These are phyloP conservation scores for Pseudococcus jackbeardsleyi DNA, from an alignment of 2,888 invertebrate genomes.

Conservation along the genomic window DNA sequence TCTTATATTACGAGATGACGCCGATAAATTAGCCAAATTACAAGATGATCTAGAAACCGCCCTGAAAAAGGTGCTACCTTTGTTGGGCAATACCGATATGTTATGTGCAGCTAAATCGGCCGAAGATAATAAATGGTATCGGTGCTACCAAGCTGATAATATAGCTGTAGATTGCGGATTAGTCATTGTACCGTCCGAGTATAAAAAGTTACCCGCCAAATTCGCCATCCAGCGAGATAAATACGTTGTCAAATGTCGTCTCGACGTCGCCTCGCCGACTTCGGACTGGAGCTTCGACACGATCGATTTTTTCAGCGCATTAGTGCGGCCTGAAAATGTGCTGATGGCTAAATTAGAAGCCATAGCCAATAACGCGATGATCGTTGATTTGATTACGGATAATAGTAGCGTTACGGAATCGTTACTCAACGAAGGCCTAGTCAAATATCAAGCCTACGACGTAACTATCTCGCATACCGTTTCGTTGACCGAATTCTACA, in stretches of 20 bases:
- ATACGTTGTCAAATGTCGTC: slow-evolving; percentile 46
- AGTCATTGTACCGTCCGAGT: slow-evolving; percentile 73
- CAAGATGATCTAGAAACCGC: slow-evolving; percentile 73
- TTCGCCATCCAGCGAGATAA: slow-evolving; percentile 74
- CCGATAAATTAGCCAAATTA: slow-evolving; percentile 72
- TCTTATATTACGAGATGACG: slow-evolving; percentile 74
- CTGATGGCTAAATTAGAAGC: slow-evolving; percentile 74
- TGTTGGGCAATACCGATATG: slow-evolving; percentile 4
- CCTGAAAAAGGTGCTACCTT: not conserved
- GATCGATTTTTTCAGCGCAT: slow-evolving; percentile 77
- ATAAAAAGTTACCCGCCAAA: slow-evolving; percentile 70
- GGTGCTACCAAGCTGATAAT: slow-evolving; percentile 68
- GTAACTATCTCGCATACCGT: slow-evolving; percentile 79
- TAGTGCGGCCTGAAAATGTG: slow-evolving; percentile 76
- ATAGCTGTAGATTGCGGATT: slow-evolving; percentile 81
- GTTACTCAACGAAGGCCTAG: slow-evolving; percentile 71
- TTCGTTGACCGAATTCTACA: slow-evolving; percentile 81
- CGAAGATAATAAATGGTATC: slow-evolving; percentile 90
- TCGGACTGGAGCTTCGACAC: slow-evolving; percentile 79
- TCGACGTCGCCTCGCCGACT: slow-evolving; percentile 74
- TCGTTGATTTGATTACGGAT: slow-evolving; percentile 75
- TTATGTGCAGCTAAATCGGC: slow-evolving; percentile 75
- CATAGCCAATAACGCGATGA: not conserved
- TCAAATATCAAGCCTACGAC: slow-evolving; percentile 72
- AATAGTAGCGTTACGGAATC: slow-evolving; percentile 77